Conservation (phyloP, 2,888 invertebrate species). For the Brassicogethes aeneus region DNA sequence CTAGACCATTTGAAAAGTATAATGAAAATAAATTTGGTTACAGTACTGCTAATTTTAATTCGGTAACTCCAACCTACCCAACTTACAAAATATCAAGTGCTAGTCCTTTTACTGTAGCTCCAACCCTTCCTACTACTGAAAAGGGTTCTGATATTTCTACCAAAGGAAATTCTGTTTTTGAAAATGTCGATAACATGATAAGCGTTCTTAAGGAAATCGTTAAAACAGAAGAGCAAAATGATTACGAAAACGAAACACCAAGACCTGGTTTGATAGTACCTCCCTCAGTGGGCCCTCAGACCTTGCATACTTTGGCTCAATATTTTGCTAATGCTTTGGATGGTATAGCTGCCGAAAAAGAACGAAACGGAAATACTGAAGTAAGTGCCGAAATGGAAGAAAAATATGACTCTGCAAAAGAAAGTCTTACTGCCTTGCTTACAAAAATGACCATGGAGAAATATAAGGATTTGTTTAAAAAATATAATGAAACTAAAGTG, state of each 20-base stretch:
- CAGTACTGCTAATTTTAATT: conserved; percentile 9
- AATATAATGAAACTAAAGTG: conserved; percentile 9
- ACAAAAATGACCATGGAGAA: conserved; percentile 60
- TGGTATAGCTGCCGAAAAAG: conserved; percentile 42
- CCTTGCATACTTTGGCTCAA: conserved; percentile 67
- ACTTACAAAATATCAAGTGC: conserved; percentile 32
- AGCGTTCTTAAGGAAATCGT: conserved; percentile 56
- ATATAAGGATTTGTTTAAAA: conserved; percentile 44
- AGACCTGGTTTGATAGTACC: conserved; percentile 60
- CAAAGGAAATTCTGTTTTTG: conserved; percentile 43
- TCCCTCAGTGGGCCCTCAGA: conserved; percentile 67
- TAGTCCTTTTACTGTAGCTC: conserved; percentile 30
- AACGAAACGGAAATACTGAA: conserved; percentile 26
- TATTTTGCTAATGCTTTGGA: conserved; percentile 69
- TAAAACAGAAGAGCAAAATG: conserved; percentile 44
- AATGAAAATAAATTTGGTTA: conserved; percentile 5
- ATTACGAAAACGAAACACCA: conserved; percentile 42
- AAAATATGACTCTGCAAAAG: conserved; percentile 23
- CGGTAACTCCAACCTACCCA: conserved; percentile 17
- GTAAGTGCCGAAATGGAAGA: conserved; percentile 18
- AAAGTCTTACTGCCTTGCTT: conserved; percentile 51
- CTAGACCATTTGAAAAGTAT: conserved; percentile 24
- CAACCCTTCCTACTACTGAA: conserved; percentile 23
- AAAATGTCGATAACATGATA: conserved; percentile 61
- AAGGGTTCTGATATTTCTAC: conserved; percentile 21